Conservation (phyloP, 2,113 vertebrate genomes). For the Misgurnus anguillicaudatus region DNA sequence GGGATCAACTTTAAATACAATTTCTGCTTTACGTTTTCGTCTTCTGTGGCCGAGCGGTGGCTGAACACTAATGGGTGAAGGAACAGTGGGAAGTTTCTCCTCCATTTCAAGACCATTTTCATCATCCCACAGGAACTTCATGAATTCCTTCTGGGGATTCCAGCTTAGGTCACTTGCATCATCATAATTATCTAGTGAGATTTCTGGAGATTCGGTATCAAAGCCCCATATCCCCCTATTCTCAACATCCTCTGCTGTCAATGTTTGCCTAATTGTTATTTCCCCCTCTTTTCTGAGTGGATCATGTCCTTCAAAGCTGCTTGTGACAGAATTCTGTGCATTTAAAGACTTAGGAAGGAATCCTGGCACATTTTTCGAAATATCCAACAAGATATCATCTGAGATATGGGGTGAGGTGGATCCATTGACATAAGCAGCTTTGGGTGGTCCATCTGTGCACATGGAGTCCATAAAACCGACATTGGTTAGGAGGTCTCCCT, state of each 20-base stretch:
- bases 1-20: conserved; percentile 91
- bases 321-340: conserved; percentile 39
- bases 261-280: conserved; percentile 87
- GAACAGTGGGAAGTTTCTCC: conserved; percentile 74
- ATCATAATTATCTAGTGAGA: conserved; percentile 85
- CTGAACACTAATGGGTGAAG: conserved; percentile 59
- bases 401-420: conserved; percentile 51
- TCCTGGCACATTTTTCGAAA: conserved; percentile 51
- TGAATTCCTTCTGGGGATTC: conserved; percentile 90
- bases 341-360: conserved; percentile 39
- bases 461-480: conserved; percentile 49
- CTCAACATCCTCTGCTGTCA: conserved; percentile 83
- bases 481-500: conserved; percentile 46
- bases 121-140: conserved; percentile 90
- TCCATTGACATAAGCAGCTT: conserved; percentile 73
- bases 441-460: conserved; percentile 76
- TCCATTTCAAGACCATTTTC: conserved; percentile 80
- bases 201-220: conserved; percentile 79
- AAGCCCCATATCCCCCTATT: conserved; percentile 81
- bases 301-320: conserved; percentile 66
- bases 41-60: conserved; percentile 75
- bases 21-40: conserved; percentile 93
- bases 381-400: conserved; percentile 48
- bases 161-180: conserved; percentile 80
- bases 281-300: conserved; percentile 81